phyloP scores from a whole-genome alignment of 2,797 vertebrate genomes.

The Acanthis flammea region DNA sequence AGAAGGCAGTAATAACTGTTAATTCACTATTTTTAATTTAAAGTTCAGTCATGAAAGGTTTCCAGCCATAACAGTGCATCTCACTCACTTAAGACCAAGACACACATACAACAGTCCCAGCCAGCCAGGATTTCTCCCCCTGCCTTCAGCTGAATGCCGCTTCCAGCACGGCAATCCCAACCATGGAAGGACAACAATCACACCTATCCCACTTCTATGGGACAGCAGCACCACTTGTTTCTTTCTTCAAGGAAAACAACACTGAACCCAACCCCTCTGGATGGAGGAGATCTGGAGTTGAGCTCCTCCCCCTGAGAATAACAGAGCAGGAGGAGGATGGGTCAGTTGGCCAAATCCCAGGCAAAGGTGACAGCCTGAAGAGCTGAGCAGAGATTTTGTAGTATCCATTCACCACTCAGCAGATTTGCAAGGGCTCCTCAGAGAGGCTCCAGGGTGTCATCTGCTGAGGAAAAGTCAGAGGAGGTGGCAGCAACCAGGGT shows the following conservation, averaged over 20 bases:
- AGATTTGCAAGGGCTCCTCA: background rate
- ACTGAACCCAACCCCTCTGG: background rate
- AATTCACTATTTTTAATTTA: background rate
- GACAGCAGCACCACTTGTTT: background rate
- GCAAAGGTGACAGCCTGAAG: background rate
- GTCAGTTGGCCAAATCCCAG: background rate
- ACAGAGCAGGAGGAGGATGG: background rate
- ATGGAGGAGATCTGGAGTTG: background rate
- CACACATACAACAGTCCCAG: rapidly evolving
- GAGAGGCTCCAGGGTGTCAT: background rate
- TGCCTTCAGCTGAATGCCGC: rapidly evolving
- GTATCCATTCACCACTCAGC: background rate
- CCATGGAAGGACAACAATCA: background rate
- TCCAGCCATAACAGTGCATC: background rate
- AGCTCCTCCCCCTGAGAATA: background rate
- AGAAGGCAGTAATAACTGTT: background rate
- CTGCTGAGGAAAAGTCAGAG: background rate
- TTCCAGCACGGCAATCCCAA: background rate
- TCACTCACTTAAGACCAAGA: background rate
- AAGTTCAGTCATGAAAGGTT: background rate
- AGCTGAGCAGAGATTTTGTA: rapidly evolving
- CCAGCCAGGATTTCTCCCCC: background rate
- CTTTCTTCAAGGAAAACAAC: background rate
- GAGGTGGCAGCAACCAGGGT: background rate
- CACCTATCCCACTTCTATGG: background rate